Evolutionary conservation across 2,797 vertebrate genomes (phyloP).

Genomic region (Diplodus puntazzo): DNA sequence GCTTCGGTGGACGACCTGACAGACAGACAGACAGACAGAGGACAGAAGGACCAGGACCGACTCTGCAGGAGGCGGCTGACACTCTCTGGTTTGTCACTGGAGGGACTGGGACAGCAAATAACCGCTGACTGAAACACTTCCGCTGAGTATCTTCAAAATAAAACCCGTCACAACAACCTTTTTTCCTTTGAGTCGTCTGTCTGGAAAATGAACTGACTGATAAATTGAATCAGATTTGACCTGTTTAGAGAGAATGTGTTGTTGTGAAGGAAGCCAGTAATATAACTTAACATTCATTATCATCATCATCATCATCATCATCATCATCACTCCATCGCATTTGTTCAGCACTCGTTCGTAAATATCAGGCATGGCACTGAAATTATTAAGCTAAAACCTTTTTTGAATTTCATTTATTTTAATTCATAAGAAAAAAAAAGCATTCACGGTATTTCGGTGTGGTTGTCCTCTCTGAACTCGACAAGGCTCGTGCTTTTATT

Average conservation of each 20-base stretch:
- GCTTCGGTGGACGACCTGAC: background rate
- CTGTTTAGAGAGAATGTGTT: background rate
- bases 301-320: too few species aligned
- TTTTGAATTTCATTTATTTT: too few species aligned
- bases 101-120: background rate
- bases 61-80: background rate
- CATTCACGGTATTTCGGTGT: too few species aligned
- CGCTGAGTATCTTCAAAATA: constrained; percentile 49
- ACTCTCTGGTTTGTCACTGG: background rate
- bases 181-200: background rate
- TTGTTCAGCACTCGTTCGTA: background rate
- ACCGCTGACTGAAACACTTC: constrained; percentile 6
- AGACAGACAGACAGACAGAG: background rate
- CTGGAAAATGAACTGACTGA: too few species aligned
- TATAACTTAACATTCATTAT: too few species aligned
- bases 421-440: too few species aligned
- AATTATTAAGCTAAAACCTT: too few species aligned
- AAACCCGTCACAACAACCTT: background rate
- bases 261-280: too few species aligned
- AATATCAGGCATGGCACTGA: background rate
- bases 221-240: background rate
- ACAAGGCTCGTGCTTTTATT: constrained; percentile 22
- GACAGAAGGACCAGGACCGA: too few species aligned
- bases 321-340: background rate
- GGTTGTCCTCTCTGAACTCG: background rate